Conservation (phyloP, 2,797 vertebrate genomes). For the Phyllotis vaccarum region DNA sequence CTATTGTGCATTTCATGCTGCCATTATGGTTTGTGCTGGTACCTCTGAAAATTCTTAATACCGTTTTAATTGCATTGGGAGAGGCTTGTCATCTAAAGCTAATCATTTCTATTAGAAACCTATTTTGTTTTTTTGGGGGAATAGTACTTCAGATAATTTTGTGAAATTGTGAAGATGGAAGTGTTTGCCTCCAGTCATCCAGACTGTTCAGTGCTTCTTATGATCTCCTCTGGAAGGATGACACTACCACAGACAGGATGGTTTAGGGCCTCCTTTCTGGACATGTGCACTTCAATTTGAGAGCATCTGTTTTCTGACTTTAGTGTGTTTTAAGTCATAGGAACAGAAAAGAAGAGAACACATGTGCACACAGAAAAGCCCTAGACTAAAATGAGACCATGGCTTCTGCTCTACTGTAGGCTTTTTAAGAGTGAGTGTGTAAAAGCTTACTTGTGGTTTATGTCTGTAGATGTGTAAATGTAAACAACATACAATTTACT, state of each 20-base stretch:
- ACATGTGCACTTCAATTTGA: constrained; percentile 20
- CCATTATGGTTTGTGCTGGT: constrained; percentile 19
- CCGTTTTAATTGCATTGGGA: constrained; percentile 68
- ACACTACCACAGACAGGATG: background rate
- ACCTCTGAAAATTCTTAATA: constrained; percentile 65
- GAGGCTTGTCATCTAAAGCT: constrained; percentile 39
- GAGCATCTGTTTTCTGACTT: constrained; percentile 6
- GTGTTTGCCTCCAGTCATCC: background rate
- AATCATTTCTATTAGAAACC: constrained; percentile 46
- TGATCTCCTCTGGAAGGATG: too few relatives aligned
- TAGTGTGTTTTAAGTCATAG: background rate
- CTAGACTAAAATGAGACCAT: background rate
- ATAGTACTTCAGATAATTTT: background rate
- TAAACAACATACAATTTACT: background rate
- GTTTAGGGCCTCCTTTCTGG: background rate
- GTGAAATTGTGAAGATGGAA: background rate
- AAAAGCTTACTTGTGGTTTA: background rate
- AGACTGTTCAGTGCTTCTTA: background rate
- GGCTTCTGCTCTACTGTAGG: background rate
- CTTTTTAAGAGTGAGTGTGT: background rate
- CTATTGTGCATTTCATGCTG: constrained; percentile 44
- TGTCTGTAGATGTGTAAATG: background rate
- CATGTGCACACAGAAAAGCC: background rate
- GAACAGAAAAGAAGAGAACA: constrained; percentile 11
- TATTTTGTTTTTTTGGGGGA: constrained; percentile 39